Percentiles rank a stretch among this genome's conserved stretches.
phyloP scores from a whole-genome alignment of 2,888 invertebrate species.

The Caenorhabditis doughertyi region DNA sequence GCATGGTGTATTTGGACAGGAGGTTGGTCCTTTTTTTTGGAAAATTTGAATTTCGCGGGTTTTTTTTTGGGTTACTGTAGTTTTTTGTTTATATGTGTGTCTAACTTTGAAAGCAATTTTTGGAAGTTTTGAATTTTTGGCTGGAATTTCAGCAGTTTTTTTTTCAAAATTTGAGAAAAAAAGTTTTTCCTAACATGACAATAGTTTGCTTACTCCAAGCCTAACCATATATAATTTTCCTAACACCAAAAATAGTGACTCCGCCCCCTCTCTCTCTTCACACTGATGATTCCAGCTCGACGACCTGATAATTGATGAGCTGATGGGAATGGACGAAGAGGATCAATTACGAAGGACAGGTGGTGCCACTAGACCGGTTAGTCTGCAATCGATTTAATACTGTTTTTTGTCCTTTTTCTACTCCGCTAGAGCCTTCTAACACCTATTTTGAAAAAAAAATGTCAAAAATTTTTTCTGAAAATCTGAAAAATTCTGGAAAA shows the following conservation, averaged over 20 bases:
- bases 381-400: conserved; percentile 10
- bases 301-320: conserved; percentile 83
- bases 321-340: conserved; percentile 68
- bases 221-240: neutral
- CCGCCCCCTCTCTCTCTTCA: no score
- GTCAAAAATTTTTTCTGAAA: neutral
- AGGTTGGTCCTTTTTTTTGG: conserved; percentile 35
- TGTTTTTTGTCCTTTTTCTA: conserved; percentile 16
- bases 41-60: conserved; percentile 2
- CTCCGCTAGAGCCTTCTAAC: conserved; percentile 23
- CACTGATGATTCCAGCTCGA: conserved; percentile 75
- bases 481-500: neutral
- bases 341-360: conserved; percentile 26
- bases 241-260: neutral
- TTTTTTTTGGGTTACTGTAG: neutral
- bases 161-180: neutral
- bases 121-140: no score
- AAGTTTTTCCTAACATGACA: neutral
- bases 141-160: no score
- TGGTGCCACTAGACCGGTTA: conserved; percentile 61
- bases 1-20: conserved; percentile 46
- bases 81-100: conserved; percentile 1
- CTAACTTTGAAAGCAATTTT: no score
- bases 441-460: conserved; percentile 1
- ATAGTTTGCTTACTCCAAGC: neutral